Conservation (phyloP, 2,113 vertebrate species). For the Labeo catla region DNA sequence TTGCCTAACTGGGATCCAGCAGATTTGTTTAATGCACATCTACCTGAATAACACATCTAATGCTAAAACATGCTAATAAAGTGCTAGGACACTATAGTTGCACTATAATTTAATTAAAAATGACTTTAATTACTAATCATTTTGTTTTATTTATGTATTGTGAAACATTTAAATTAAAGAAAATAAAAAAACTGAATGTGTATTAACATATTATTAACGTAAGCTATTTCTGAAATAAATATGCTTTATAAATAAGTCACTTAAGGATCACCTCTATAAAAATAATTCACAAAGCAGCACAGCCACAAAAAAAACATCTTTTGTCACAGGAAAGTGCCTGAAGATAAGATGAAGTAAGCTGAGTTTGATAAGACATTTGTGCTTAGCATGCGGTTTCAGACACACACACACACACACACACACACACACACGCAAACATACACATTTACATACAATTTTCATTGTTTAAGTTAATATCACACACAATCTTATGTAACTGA, state of each 20-base stretch:
- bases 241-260: background rate
- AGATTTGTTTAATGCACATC: background rate
- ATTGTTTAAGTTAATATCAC: background rate
- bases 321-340: background rate
- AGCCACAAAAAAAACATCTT: background rate
- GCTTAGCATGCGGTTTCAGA: background rate
- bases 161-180: background rate
- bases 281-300: background rate
- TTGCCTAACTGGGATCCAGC: background rate
- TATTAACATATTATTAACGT: background rate
- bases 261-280: background rate
- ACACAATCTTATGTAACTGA: background rate
- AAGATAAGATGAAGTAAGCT: background rate
- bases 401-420: background rate
- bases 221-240: background rate
- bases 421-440: background rate
- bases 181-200: background rate
- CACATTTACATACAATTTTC: background rate
- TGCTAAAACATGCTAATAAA: background rate
- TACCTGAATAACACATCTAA: background rate
- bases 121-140: background rate
- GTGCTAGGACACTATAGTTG: background rate
- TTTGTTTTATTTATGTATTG: background rate
- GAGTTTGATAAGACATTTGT: constrained; percentile 10
- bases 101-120: background rate